These are phyloP conservation scores for Paratrypauchen microcephalus DNA, from an alignment of 2,797 vertebrate genomes.

Conservation along the genomic window DNA sequence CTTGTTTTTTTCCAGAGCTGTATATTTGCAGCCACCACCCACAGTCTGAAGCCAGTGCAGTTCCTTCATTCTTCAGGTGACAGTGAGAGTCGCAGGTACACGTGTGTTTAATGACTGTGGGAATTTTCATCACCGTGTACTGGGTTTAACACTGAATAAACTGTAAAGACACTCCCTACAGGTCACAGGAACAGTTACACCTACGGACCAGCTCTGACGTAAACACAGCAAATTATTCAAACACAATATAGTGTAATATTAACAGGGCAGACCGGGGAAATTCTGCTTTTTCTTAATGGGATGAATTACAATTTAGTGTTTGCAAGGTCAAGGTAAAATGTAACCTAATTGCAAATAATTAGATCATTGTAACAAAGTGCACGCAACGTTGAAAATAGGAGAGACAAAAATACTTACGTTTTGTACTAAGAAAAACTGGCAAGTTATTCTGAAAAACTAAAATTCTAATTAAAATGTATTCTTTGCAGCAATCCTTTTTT, in stretches of 20 bases:
- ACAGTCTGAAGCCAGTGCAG: neutral
- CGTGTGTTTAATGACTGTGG: neutral
- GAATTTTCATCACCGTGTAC: neutral
- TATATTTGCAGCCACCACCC: too few relatives aligned
- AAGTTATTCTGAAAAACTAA: too few relatives aligned
- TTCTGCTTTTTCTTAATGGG: neutral
- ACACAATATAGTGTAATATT: neutral
- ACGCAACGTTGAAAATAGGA: too few relatives aligned
- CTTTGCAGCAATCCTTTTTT: too few relatives aligned
- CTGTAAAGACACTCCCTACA: neutral
- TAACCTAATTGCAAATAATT: neutral
- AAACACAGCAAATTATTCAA: neutral
- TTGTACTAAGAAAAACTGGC: too few relatives aligned
- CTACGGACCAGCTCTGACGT: neutral
- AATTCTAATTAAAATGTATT: too few relatives aligned
- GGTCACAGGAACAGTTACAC: neutral
- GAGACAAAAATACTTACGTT: too few relatives aligned
- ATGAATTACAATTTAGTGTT: neutral
- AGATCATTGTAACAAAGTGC: neutral
- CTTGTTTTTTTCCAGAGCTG: too few relatives aligned
- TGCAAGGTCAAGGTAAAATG: neutral
- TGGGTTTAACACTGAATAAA: neutral
- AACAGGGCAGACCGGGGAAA: neutral
- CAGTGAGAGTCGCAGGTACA: too few relatives aligned
- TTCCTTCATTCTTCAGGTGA: neutral